A percentile compares a stretch with the other conserved stretches of the same genome.
Conservation (phyloP, 2,888 invertebrate species). For the Gari tellinella region DNA sequence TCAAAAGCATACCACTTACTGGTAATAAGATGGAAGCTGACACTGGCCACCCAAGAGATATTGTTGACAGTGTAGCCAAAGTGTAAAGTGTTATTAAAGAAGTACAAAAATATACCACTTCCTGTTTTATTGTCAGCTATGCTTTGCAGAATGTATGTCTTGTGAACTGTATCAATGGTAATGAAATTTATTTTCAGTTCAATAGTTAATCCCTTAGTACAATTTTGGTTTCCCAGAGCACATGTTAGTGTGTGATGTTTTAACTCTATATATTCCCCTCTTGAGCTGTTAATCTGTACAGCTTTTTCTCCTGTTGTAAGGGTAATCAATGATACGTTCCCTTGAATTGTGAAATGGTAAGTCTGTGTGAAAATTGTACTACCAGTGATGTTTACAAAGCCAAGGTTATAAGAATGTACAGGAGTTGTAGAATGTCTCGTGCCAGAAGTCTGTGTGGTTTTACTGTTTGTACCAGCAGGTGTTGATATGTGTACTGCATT, state of each 20-base stretch:
- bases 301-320: constrained; percentile 9
- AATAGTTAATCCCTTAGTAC: constrained; percentile 47
- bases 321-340: constrained; percentile 35
- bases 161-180: constrained; percentile 6
- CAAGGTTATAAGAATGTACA: constrained; percentile 19
- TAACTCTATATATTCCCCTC: constrained; percentile 49
- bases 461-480: not conserved
- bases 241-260: constrained; percentile 31
- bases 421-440: not conserved
- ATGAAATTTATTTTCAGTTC: constrained; percentile 32
- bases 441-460: not conserved
- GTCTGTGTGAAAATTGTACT: constrained; percentile 38
- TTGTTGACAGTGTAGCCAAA: constrained; percentile 11
- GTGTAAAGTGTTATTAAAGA: constrained; percentile 3
- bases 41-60: constrained; percentile 13
- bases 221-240: constrained; percentile 20
- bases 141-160: constrained; percentile 29
- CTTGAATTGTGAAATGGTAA: constrained; percentile 35
- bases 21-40: constrained; percentile 17
- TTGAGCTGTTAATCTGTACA: constrained; percentile 34
- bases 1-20: constrained; percentile 31
- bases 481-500: not conserved
- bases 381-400: constrained; percentile 31
- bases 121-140: not conserved
- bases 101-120: constrained; percentile 4